Evolutionary conservation across 2,113 vertebrate species (phyloP).

Genomic region (Microcebus tavaratra): DNA sequence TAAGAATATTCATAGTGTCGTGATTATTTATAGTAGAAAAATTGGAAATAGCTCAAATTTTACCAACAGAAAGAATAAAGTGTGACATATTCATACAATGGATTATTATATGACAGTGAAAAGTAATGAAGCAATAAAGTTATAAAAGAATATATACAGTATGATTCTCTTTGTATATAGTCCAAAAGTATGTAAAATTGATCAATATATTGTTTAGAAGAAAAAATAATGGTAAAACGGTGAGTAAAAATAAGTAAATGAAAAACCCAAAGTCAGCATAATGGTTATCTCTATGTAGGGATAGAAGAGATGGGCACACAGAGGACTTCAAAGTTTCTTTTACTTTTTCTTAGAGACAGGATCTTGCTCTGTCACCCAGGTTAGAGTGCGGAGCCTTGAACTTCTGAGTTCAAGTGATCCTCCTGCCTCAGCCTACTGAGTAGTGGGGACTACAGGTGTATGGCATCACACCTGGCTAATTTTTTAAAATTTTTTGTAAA

Average conservation of each 20-base stretch:
- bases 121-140: neutral
- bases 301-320: neutral
- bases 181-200: neutral
- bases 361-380: no score
- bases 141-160: neutral
- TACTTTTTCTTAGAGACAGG: no score
- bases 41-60: neutral
- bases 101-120: neutral
- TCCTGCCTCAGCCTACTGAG: no score
- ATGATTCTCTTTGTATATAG: neutral
- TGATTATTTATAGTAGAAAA: neutral
- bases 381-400: no score
- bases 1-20: neutral
- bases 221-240: neutral
- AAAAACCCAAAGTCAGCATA: neutral
- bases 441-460: no score
- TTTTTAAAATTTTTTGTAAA: no score
- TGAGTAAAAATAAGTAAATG: conserved; percentile 18
- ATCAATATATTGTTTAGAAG: neutral
- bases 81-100: neutral
- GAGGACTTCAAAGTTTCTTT: neutral
- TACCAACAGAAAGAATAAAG: neutral
- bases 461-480: no score
- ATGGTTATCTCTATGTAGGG: neutral
- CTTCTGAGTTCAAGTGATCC: no score